Evolutionary conservation across 1,140 invertebrate species (phyloP), one percentile per base, ranked within the genome.

Genomic region (Acromyrmex charruanus): DNA sequence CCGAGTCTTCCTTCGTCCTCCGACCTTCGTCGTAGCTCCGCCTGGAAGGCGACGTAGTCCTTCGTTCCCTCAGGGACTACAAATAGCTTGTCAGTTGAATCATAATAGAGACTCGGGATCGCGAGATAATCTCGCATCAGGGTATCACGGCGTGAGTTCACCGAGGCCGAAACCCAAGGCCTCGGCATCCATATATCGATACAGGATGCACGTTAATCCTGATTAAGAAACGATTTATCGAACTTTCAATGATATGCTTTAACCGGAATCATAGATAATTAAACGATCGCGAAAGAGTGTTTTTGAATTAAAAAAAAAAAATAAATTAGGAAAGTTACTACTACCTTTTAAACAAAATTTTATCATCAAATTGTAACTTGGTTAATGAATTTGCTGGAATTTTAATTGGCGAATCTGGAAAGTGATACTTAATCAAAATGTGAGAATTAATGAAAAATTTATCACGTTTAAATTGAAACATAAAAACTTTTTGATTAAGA

Each of bases 81-180:
- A 93, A 93, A 93, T 93, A 92, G 92, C 93, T 93, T 93, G 92
- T 93, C 92, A 93, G 92, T 92, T 91, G 89, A 92, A 93, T 93
- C 92, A 94, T 94, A 93, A 93, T 94, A 93, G 91, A 92, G 90
- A 91, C 91, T 90, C 87, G 89, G 89, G 77, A 92, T 91, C 91
- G 91, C 88, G 89, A 91, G 90, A 93, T 93, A 92, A 93, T 93
- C 92, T 93, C 91, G 61, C 85, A 82, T 69, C 75, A 68, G 85
- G 66, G 71, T 87, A 87, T 87, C 77, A 51, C 68, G 85, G 75
- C 85, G 31, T 61, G 77, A 81, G 85, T 79, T 86, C 77, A 55
- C 65, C 66, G 68, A 86, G 85, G 53, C 55, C 58, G 65, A 87
- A 65, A 81, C 44, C 28, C 85, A 84, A 84, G 69, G 55, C 31